Percentiles rank a stretch among this genome's conserved stretches.
phyloP scores from a whole-genome alignment of 2,797 vertebrate genomes.

The Echiichthys vipera region DNA sequence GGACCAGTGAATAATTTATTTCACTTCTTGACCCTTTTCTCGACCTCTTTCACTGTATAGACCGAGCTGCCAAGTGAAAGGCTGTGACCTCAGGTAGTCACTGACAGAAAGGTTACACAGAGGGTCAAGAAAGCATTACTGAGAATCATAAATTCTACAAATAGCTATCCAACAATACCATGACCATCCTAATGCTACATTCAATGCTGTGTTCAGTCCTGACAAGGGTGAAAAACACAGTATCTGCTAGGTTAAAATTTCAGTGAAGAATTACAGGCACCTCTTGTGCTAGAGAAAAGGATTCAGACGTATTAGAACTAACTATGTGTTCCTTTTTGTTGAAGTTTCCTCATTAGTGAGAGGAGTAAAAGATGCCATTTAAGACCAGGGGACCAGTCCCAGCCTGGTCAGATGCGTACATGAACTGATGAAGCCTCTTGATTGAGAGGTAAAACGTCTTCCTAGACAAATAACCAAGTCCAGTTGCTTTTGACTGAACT shows the following conservation, averaged over 20 bases:
- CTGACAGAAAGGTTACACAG: conserved; percentile 22
- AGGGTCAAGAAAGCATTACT: conserved; percentile 18
- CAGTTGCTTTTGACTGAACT: no score
- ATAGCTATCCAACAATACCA: conserved; percentile 46
- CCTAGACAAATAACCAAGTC: no score
- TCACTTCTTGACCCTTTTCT: conserved; percentile 10
- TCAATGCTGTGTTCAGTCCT: not conserved
- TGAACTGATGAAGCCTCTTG: no score
- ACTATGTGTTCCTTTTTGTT: not conserved
- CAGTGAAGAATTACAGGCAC: not conserved
- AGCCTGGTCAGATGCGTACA: no score
- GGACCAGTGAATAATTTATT: conserved; percentile 38
- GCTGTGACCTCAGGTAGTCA: conserved; percentile 24
- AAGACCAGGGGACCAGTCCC: no score
- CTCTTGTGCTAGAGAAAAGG: no score
- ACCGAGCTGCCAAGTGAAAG: conserved; percentile 15
- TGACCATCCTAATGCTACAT: not conserved
- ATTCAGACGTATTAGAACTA: no score
- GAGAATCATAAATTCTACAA: conserved; percentile 42
- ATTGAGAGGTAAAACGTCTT: no score
- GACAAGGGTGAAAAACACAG: not conserved
- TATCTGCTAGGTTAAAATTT: not conserved
- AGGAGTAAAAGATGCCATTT: not conserved
- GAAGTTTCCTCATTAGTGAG: not conserved
- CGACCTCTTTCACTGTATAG: conserved; percentile 5